Base-by-base conservation (phyloP, 2,888 invertebrate species). In the Polia nebulosa region DNA sequence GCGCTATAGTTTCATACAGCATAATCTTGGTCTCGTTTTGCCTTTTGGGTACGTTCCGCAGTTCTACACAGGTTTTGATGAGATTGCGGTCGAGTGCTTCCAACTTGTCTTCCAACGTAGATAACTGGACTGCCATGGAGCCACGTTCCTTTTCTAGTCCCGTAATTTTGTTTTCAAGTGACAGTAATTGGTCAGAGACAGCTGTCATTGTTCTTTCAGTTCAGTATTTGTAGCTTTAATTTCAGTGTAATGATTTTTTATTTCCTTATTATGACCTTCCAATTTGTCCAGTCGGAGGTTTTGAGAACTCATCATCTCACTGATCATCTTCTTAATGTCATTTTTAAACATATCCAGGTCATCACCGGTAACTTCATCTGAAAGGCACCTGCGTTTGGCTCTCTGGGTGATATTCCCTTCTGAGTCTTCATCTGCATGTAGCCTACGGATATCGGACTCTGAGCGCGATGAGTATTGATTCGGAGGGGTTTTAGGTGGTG, bases 61-160 rank as follows among this genome's bases (percentile, higher is more conserved):
- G n/a, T 41, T 41, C 39, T 41, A 39, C 17, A 39, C 17, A 41
- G 39, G 39, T 41, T 41, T 41, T 41, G 17, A 41, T 17, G 17
- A 41, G 39, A 41, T 41, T 41, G 39, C n/a, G 39, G 39, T 41
- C n/a, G 39, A 41, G 39, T n/a, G 7, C 17, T 41, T 41, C 17
- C 39, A 41, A 63, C 20, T 34, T 53, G 34, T 53, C 34, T 34
- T 51, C 51, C 6, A 51, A 11, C 51, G 5, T 32, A 51, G 51
- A n/a, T 32, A 32, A 51, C 51, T 51, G 51, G n/a, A 51, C 29
- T 29, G n/a, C 51, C 51, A 51, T 51, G n/a, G 29, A 51, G 11
- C 51, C 51, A n/a, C 51, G 52, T 34, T 32, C 20, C 13, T 20
- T 52, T 52, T 34, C 20, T 52, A 52, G 52, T 52, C 32, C 52